Base-by-base conservation (phyloP, 2,888 invertebrate species). In the Euproctis similis region DNA sequence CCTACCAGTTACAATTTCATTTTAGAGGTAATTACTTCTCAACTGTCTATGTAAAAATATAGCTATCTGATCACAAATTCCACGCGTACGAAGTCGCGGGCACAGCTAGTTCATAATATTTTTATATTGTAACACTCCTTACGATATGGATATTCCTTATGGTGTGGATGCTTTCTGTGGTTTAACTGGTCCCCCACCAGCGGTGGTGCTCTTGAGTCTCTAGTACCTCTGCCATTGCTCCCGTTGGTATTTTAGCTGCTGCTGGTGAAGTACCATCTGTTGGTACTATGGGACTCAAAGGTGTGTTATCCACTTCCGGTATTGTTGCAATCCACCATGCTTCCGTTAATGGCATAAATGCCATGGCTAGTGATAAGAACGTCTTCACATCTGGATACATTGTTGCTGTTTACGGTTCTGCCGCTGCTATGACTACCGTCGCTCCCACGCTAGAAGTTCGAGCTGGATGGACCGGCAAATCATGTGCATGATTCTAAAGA, bases 261-360 rank as follows among this genome's bases (percentile, higher is more conserved):
- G 41, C 44, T 14, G 68, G 67, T 26, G 51, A 59, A 24, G 34
- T 66, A 9, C 66, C 61, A 2, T 61, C 64, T 47, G 28, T 61
- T 1, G 59, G 62, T 2, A 31, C 66, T 7, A 64, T 62, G 0
- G 57, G 36, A 6, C 19, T 73, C 16, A 57, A 64, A 20, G 70
- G 70, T 1, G 40, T 36, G 8, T 27, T 71, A n/a, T 65, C 19
- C 19, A 19, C 19, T 12, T 12, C 12, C n/a, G 13, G 14, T 24
- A 9, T 16, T 24, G 24, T 13, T 9, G 9, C 13, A 10, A 8
- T 21, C 9, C 4, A 21, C 8, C 21, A 21, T 11, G 3, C 9
- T 10, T 21, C 10, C 21, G 14, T 4, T 14, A 6, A 14, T 14
- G 21, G 21, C 10, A 10, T 21, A 9, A 21, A 21, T 11, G 21